A percentile compares a stretch with the other conserved stretches of the same genome.
Conservation (phyloP, 2,888 invertebrate genomes). For the Spodoptera littoralis region DNA sequence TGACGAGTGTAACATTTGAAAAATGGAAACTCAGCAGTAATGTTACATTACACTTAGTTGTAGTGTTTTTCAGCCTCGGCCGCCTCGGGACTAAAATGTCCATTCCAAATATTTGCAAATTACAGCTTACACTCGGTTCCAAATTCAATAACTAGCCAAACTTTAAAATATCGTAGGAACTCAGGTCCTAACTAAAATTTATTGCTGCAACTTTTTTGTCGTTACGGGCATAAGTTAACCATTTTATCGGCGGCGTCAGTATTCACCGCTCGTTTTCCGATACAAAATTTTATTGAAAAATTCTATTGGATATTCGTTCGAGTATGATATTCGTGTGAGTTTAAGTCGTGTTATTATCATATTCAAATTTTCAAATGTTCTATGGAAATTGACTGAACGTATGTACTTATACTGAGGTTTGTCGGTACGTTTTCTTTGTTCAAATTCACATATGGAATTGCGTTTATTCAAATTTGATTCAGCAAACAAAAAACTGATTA, state of each 20-base stretch:
- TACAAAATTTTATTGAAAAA: conserved; percentile 45
- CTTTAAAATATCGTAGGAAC: conserved; percentile 59
- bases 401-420: conserved; percentile 18
- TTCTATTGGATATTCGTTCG: conserved; percentile 41
- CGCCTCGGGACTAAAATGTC: conserved; percentile 25
- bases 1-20: too few relatives aligned
- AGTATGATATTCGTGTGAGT: conserved; percentile 39
- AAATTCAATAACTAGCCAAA: conserved; percentile 64
- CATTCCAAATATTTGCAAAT: conserved; percentile 32
- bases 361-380: conserved; percentile 48
- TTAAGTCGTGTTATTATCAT: conserved; percentile 43
- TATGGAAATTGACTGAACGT: conserved; percentile 44
- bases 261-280: conserved; percentile 39
- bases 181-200: conserved; percentile 57
- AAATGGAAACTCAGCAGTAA: too few relatives aligned
- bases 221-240: conserved; percentile 49
- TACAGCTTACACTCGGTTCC: conserved; percentile 21
- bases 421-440: conserved; percentile 29
- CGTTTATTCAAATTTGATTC: too few relatives aligned
- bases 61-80: background rate
- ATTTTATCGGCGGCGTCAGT: conserved; percentile 39
- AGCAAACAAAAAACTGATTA: too few relatives aligned
- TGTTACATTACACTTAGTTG: too few relatives aligned
- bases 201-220: conserved; percentile 59
- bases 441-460: conserved; percentile 19